Evolutionary conservation across 2,888 invertebrate genomes (phyloP).

Genomic region (Dyspetes luteomarginatus): DNA sequence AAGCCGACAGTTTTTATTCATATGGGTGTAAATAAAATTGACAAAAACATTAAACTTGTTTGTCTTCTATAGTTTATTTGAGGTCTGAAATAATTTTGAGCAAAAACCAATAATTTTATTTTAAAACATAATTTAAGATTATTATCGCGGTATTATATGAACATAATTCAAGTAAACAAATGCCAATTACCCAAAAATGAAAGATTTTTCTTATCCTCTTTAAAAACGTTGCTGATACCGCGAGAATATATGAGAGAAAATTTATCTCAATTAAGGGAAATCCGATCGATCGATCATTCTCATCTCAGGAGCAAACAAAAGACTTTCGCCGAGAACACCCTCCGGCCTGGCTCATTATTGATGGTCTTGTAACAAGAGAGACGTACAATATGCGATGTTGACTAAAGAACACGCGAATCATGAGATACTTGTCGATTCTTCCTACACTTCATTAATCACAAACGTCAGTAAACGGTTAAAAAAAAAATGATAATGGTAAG

Average conservation of each 20-base stretch:
- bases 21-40: no score
- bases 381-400: background rate
- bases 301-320: background rate
- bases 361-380: background rate
- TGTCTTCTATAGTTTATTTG: no score
- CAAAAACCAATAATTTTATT: no score
- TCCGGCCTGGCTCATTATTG: background rate
- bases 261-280: conserved; percentile 8
- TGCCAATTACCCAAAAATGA: background rate
- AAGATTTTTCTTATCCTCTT: background rate
- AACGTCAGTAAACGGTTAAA: no score
- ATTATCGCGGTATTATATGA: no score
- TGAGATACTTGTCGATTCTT: background rate
- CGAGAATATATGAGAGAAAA: background rate
- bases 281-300: conserved; percentile 13
- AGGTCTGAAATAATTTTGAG: no score
- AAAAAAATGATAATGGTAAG: no score
- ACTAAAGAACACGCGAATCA: background rate
- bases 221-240: background rate
- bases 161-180: no score
- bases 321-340: background rate
- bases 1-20: no score
- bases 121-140: no score
- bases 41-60: no score
- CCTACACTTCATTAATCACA: background rate